A percentile compares a stretch with the other conserved stretches of the same genome.
Conservation (phyloP, 2,888 invertebrate species). For the Clepsis dumicolana region DNA sequence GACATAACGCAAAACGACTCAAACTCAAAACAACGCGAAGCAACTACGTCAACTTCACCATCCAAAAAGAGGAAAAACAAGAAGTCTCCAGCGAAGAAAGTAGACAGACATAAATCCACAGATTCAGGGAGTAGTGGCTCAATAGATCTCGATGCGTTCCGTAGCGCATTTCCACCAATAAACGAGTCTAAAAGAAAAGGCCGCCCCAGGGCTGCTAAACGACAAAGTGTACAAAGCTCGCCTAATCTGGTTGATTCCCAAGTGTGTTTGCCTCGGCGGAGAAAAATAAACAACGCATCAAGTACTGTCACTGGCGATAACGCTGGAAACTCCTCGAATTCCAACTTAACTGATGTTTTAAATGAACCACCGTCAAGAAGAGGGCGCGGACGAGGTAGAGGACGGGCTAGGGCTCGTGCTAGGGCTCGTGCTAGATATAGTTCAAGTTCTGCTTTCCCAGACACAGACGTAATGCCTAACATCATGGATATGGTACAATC, state of each 20-base stretch:
- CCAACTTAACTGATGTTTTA: background rate
- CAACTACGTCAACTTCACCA: slow-evolving; percentile 25
- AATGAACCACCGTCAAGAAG: slow-evolving; percentile 26
- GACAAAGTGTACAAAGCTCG: slow-evolving; percentile 11
- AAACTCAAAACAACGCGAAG: slow-evolving; percentile 45
- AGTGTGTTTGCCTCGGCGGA: slow-evolving; percentile 29
- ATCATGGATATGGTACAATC: slow-evolving; percentile 7
- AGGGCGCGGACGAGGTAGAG: slow-evolving; percentile 43
- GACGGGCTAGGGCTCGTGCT: slow-evolving; percentile 41
- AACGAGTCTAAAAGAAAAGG: slow-evolving; percentile 11
- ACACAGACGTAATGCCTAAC: background rate
- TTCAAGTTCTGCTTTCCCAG: slow-evolving; percentile 3
- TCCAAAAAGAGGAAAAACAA: slow-evolving; percentile 11
- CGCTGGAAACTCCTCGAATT: background rate
- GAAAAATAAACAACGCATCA: slow-evolving; percentile 25
- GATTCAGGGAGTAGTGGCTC: slow-evolving; percentile 32
- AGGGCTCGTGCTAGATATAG: slow-evolving; percentile 33
- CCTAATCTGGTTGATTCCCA: slow-evolving; percentile 32
- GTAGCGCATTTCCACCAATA: slow-evolving; percentile 17
- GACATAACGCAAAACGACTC: slow-evolving; percentile 42
- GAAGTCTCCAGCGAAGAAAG: slow-evolving; percentile 12
- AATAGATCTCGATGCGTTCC: slow-evolving; percentile 30
- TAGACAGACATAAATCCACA: slow-evolving; percentile 22
- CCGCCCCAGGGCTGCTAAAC: slow-evolving; percentile 12
- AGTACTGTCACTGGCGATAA: slow-evolving; percentile 12